Evolutionary conservation across 2,797 vertebrate species (phyloP), one percentile per base, ranked within the genome.

Genomic region (Pterois miles): DNA sequence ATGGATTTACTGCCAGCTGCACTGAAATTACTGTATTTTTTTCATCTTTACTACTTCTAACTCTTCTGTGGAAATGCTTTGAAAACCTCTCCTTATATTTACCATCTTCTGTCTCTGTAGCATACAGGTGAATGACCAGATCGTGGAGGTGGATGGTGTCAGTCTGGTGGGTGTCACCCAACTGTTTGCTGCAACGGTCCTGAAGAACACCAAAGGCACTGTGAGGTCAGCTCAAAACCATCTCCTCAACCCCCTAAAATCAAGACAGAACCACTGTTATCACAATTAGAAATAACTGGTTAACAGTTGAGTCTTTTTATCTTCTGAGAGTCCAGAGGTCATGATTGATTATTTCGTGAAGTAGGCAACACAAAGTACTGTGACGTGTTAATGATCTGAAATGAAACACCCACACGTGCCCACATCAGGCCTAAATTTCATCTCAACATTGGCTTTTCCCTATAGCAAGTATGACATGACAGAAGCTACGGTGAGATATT

Each of bases 41-140:
- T 52, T 9, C 4, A 40, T 58, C 8, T 63, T 48, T 22, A 10
- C 13, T 34, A 6, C 27, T 6, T 18, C 10, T 13, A 53, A 75
- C 50, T 59, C 11, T 8, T 23, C 3, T 54, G 33, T 65, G 9
- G 31, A 76, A 76, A 64, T 69, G 50, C 29, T 69, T 74, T 66
- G 18, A 73, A 57, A 65, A 43, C 8, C 10, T 67, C 8, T 23
- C 22, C 11, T 46, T 66, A 2, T 58, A 13, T 63, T 69, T n/a
- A 16, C 20, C 23, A 5, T 78, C 14, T 23, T 74, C 23, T 91
- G 94, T 82, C 29, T 78, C 29, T 89, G 18, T 78, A 98, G 97
- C 88, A 98, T 98, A 88, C 95, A 97, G 91, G 96, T 98, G 77
- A 98, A 98, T 79, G 97, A 98, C 93, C 97, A 98, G 93, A 98